Evolutionary conservation across 2,888 invertebrate species (phyloP), one percentile per base, ranked within the genome.

Genomic region (Dermolepida albohirtum): DNA sequence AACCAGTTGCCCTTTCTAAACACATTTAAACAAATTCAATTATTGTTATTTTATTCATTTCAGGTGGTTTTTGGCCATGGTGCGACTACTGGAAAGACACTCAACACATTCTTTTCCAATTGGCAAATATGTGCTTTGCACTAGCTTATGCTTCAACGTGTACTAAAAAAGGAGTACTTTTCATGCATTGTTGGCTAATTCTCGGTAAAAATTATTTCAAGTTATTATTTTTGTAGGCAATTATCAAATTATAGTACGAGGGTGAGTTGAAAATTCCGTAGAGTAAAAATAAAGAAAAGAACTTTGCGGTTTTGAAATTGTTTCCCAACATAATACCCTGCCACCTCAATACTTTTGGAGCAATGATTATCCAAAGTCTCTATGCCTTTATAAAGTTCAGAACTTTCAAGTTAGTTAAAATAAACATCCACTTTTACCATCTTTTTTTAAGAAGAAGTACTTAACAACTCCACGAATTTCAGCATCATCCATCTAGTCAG

Each of bases 131-230:
- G 70, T 89, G 92, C 74, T 92, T 94, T 79, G 88, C 92, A 29
- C 85, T 93, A n/a, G 92, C 92, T 0, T 93, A 92, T 77, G 88
- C 92, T 65, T 91, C 93, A 8, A 93, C 93, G 12, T 91, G 91
- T 74, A 90, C 90, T 0, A 90, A 90, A 76, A 91, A 90, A 78
- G 94, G 94, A 2, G 90, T 92, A 69, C 84, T 95, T 1, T 92
- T 93, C 83, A 92, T 94, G 90, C 94, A 94, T 78, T 89, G 89
- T 12, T 89, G 91, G 76, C 86, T 94, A 72, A 92, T 93, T 74
- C 83, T 93, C 72, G 93, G 94, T 93, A 85, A 86, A 59, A 41
- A 39, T 41, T 17, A 14, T 7, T 54, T 27, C n/a, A 5, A 54
- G 11, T 8, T 22, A 22, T 22, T 22, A 22, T 22, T 22, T 4